Conservation (phyloP, 2,113 vertebrate genomes). For the Ellobius talpinus region DNA sequence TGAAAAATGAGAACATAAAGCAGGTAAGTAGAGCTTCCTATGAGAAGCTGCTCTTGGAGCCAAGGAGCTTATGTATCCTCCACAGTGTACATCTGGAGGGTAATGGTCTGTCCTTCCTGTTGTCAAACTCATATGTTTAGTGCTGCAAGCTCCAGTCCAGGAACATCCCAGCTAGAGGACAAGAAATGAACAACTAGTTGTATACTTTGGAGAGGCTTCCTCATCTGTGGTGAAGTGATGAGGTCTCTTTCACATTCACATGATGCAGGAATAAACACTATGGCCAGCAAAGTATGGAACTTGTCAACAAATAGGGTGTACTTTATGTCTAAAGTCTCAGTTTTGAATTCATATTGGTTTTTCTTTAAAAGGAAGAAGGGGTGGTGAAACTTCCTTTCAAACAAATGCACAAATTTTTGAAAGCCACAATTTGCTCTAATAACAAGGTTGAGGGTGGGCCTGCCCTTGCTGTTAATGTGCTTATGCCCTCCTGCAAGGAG, state of each 20-base stretch:
- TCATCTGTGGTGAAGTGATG: neutral
- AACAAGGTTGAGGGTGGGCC: slow-evolving; percentile 63
- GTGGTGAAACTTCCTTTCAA: neutral
- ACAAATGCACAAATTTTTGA: slow-evolving; percentile 72
- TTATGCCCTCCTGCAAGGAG: slow-evolving; percentile 78
- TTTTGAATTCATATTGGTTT: slow-evolving; percentile 75
- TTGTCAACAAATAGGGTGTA: neutral
- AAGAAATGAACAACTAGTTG: neutral
- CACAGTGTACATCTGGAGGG: rapidly evolving
- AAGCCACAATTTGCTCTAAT: slow-evolving; percentile 79
- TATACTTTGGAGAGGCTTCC: neutral
- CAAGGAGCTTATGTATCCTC: rapidly evolving
- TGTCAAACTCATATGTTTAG: neutral
- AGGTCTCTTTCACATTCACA: neutral
- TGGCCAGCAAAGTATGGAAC: neutral
- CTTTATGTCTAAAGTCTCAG: slow-evolving; percentile 78
- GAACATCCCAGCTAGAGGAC: rapidly evolving
- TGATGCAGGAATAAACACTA: neutral
- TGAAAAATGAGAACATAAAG: neutral
- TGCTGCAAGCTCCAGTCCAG: neutral
- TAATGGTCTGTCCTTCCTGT: neutral
- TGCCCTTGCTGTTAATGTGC: slow-evolving; percentile 79
- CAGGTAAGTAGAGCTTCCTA: neutral
- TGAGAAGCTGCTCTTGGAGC: neutral
- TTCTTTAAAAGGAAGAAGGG: slow-evolving; percentile 61